phyloP scores from a whole-genome alignment of 37 sponge, comb jelly and placozoan genomes.

The Eunapius fragilis region DNA sequence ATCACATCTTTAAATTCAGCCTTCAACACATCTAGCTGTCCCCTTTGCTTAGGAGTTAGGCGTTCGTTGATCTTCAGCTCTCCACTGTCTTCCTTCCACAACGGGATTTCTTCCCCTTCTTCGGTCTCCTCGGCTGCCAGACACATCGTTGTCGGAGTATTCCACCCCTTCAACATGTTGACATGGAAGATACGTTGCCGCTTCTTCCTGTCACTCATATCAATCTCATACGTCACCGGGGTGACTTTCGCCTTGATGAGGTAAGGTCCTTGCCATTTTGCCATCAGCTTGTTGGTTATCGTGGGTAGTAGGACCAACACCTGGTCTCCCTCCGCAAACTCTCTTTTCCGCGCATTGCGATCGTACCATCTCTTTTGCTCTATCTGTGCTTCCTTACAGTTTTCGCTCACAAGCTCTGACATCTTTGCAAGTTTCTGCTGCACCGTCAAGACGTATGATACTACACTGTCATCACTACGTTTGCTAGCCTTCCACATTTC shows the following conservation, averaged over 20 bases:
- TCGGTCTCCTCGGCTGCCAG: background rate
- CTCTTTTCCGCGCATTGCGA: background rate
- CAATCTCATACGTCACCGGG: slow-evolving; percentile 29
- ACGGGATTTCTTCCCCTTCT: background rate
- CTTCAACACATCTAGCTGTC: background rate
- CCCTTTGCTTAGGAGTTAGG: background rate
- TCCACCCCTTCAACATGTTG: background rate
- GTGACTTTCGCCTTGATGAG: background rate
- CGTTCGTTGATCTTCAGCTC: background rate
- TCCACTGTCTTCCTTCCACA: background rate
- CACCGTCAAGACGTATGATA: slow-evolving; percentile 16
- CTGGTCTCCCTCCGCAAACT: slow-evolving; percentile 48
- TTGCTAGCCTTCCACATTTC: too few relatives aligned
- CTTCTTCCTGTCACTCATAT: slow-evolving; percentile 1
- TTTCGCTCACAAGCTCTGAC: slow-evolving; percentile 27
- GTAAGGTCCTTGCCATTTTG: slow-evolving; percentile 60
- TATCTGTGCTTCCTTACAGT: slow-evolving; percentile 15
- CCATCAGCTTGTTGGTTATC: slow-evolving; percentile 7
- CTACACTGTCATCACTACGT: slow-evolving; percentile 7
- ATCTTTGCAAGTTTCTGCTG: slow-evolving; percentile 8
- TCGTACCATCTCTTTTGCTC: slow-evolving; percentile 52
- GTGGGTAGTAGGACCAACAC: slow-evolving; percentile 65
- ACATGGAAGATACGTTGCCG: slow-evolving; percentile 11
- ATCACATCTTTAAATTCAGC: slow-evolving; percentile 4
- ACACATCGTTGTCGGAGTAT: background rate